Conservation (phyloP, 2,113 vertebrate species). For the Myotis davidii region DNA sequence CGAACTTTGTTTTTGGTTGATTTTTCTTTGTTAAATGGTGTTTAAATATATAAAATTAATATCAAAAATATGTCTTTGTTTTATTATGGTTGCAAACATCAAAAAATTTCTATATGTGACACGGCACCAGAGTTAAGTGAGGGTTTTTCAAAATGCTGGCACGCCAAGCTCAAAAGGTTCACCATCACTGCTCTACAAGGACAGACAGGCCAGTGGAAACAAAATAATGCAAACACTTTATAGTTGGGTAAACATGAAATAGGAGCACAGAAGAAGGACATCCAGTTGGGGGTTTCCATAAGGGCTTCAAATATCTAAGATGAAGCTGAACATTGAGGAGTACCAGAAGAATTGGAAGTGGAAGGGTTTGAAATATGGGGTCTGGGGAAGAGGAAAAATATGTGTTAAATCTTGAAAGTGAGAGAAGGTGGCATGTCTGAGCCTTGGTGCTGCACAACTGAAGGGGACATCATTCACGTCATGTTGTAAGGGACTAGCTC, state of each 20-base stretch:
- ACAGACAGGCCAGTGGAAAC: not conserved
- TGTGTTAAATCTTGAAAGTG: not conserved
- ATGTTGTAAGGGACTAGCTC: not conserved
- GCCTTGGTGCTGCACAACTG: not conserved
- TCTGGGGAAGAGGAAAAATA: not conserved
- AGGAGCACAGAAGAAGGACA: not conserved
- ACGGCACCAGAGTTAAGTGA: no score
- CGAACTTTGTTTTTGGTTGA: no score
- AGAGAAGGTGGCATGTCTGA: not conserved
- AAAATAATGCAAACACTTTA: not conserved
- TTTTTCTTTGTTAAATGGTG: no score
- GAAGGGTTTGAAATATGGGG: not conserved
- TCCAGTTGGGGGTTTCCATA: no score
- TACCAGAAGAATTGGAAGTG: not conserved
- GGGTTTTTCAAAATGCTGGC: no score
- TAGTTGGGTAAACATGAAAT: no score
- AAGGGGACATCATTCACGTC: not conserved
- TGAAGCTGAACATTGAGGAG: no score
- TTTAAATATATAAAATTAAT: no score
- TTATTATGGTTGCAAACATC: no score
- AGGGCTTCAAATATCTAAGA: not conserved
- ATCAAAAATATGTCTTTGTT: no score
- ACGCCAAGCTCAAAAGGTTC: no score
- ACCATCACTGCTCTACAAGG: not conserved
- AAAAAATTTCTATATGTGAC: no score